Evolutionary conservation across 2,888 invertebrate species (phyloP).

Genomic region (Standfussiana lucernea): DNA sequence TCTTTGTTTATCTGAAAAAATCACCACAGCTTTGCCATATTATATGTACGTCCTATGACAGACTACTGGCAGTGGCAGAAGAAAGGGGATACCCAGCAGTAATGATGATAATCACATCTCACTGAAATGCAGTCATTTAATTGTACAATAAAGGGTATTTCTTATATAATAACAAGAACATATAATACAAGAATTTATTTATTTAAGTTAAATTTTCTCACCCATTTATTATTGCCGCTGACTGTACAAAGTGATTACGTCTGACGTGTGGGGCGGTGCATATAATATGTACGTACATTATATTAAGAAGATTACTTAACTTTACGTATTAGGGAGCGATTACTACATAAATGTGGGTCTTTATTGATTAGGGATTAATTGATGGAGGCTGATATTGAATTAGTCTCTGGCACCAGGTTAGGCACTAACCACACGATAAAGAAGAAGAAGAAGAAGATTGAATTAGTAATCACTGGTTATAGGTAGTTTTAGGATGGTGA

Average conservation of each 20-base stretch:
- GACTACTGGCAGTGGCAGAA: too few species aligned
- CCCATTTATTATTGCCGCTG: not conserved
- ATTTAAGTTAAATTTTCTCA: not conserved
- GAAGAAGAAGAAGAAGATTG: too few species aligned
- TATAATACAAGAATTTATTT: not conserved
- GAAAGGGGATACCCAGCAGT: too few species aligned
- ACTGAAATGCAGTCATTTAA: not conserved
- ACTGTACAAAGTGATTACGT: slow-evolving; percentile 19
- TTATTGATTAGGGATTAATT: slow-evolving; percentile 24
- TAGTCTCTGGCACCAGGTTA: too few species aligned
- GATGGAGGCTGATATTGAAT: slow-evolving; percentile 24
- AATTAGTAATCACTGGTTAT: slow-evolving; percentile 22
- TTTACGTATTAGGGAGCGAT: slow-evolving; percentile 21
- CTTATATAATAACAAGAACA: too few species aligned
- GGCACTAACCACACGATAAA: too few species aligned
- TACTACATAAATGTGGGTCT: slow-evolving; percentile 5
- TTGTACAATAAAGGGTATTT: not conserved
- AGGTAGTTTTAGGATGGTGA: not conserved
- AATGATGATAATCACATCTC: too few species aligned
- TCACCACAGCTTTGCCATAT: not conserved
- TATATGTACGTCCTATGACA: not conserved
- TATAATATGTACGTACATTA: not conserved
- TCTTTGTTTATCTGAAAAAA: not conserved
- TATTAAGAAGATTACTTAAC: slow-evolving; percentile 6
- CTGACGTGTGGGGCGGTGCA: slow-evolving; percentile 6